Evolutionary conservation across 2,888 invertebrate species (phyloP), one percentile per base, ranked within the genome.

Genomic region (Dicroscelio sp.): DNA sequence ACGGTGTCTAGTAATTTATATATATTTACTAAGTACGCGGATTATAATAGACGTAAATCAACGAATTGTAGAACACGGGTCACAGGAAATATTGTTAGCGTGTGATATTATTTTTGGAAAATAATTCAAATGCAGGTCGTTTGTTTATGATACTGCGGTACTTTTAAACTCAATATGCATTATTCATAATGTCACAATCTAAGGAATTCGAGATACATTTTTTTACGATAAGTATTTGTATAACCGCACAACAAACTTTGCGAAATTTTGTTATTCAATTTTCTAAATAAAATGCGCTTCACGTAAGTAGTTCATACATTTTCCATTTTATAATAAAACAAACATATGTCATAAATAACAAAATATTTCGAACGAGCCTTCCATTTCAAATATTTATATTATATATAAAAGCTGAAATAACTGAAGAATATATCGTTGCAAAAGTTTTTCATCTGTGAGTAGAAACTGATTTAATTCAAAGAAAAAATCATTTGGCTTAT

Each of bases 221-320:
- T 52, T 79, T 79, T 65, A 65, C 65, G 79, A 79, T 63, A 79
- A 78, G 78, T 30, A 63, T 63, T 63, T 52, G 48, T 65, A 30
- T 48, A 65, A 23, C 12, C 33, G 48, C 17, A 5, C 48, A 31
- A 25, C 31, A 31, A 79, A 65, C 48, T 65, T 65, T 20, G 35
- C 43, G 31, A 79, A 65, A 79, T 79, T 63, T 79, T 79, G 52
- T 79, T 48, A 76, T 76, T 76, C 43, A 76, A 58, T 63, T 78
- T 63, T n/a, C n/a, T n/a, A n/a, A n/a, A n/a, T 78, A 78, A 78
- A 78, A 78, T 76, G 73, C 55, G n/a, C 30, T 30, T 48, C 73
- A 73, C 52, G 55, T 52, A 52, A 73, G 48, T 52, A 60, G 25
- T 60, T 76, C 25, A 60, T 76, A 60, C 23, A 38, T 76, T 60